These are phyloP conservation scores for Echiichthys vipera DNA, from an alignment of 2,797 vertebrate genomes.

Conservation along the genomic window DNA sequence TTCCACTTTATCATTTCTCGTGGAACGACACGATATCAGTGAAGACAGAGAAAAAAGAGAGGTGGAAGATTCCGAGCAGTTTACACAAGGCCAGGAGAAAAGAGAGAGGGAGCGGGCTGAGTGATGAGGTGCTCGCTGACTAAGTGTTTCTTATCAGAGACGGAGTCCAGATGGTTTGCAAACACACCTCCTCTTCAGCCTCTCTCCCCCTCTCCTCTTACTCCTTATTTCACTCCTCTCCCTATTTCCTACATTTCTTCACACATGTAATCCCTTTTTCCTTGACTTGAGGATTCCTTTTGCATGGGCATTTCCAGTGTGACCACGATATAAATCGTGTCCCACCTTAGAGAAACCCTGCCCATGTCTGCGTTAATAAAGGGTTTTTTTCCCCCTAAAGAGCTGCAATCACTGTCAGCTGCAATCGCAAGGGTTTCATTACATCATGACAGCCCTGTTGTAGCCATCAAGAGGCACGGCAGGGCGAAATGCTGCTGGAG, in stretches of 20 bases:
- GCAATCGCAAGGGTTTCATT: background rate
- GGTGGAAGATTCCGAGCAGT: background rate
- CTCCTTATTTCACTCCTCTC: background rate
- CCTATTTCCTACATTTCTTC: background rate
- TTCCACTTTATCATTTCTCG: slow-evolving; percentile 19
- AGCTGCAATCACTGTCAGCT: slow-evolving; percentile 28
- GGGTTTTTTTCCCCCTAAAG: slow-evolving; percentile 24
- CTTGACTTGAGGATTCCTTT: background rate
- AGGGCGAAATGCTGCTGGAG: slow-evolving; percentile 6
- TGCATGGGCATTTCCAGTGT: background rate
- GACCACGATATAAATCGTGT: background rate
- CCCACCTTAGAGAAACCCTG: slow-evolving; percentile 24
- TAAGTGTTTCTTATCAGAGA: slow-evolving; percentile 75
- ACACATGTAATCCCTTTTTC: background rate
- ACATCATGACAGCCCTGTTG: slow-evolving; percentile 23
- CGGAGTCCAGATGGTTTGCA: slow-evolving; percentile 74
- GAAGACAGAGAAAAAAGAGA: background rate
- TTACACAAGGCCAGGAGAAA: slow-evolving; percentile 11
- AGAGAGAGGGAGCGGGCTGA: slow-evolving; percentile 43
- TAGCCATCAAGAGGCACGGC: background rate
- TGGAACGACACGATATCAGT: slow-evolving; percentile 9
- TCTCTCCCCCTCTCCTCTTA: background rate
- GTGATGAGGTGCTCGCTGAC: slow-evolving; percentile 72
- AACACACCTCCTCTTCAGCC: slow-evolving; percentile 53
- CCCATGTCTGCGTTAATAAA: background rate